phyloP scores from a whole-genome alignment of 2,113 vertebrate species.

The Catharus fuscescens region DNA sequence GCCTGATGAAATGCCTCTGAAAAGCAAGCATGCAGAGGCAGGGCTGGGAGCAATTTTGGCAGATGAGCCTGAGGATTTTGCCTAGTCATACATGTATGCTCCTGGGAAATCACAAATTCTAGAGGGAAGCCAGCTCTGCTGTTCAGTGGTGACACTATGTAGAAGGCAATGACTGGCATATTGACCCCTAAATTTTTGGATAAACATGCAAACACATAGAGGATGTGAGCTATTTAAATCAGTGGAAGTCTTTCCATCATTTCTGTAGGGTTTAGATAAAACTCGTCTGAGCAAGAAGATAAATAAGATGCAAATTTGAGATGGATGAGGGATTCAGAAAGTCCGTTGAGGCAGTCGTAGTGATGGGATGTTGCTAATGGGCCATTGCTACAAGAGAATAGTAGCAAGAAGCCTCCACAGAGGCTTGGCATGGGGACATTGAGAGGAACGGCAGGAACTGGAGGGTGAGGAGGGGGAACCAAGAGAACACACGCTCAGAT shows the following conservation, averaged over 20 bases:
- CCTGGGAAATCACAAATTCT: neutral
- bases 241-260: neutral
- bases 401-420: neutral
- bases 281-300: neutral
- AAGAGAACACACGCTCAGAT: neutral
- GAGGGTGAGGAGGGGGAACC: neutral
- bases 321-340: neutral
- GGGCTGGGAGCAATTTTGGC: neutral
- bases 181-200: neutral
- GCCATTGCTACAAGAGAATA: neutral
- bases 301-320: neutral
- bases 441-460: neutral
- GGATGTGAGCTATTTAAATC: neutral
- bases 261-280: neutral
- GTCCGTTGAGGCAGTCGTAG: neutral
- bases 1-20: neutral
- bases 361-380: neutral
- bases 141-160: neutral
- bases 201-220: neutral
- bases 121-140: neutral
- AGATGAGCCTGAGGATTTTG: neutral
- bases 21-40: neutral
- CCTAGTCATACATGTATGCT: neutral
- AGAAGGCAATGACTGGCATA: neutral
- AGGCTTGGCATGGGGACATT: fast-evolving